phyloP scores from a whole-genome alignment of 92 coral and sea anemone genomes.

The Paramuricea clavata region DNA sequence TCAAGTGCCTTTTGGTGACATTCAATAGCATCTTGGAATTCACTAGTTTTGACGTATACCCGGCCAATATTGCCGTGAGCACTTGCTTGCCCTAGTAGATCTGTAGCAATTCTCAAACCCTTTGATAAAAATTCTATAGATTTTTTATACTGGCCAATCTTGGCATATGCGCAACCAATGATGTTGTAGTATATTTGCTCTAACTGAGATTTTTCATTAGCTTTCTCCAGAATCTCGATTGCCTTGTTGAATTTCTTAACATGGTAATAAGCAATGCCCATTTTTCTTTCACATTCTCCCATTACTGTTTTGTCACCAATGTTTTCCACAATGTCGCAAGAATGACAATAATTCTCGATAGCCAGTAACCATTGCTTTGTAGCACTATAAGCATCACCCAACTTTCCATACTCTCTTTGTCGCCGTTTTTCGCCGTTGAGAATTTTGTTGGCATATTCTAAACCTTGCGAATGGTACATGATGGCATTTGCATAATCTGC shows the following conservation, averaged over 20 bases:
- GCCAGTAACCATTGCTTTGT: constrained; percentile 19
- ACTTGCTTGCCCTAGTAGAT: background rate
- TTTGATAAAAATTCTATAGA: background rate
- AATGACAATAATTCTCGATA: constrained; percentile 3
- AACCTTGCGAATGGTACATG: background rate
- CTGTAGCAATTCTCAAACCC: background rate
- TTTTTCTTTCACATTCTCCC: background rate
- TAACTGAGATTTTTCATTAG: background rate
- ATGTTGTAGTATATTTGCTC: no score
- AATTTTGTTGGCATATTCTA: background rate
- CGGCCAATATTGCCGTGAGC: constrained; percentile 42
- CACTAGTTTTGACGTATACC: background rate
- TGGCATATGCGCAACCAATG: background rate
- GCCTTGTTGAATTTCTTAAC: background rate
- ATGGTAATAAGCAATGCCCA: background rate
- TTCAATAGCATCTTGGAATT: constrained; percentile 31
- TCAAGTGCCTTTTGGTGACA: constrained; percentile 35
- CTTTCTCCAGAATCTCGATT: background rate
- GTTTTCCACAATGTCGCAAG: background rate
- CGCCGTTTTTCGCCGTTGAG: constrained; percentile 28
- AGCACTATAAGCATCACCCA: constrained; percentile 10
- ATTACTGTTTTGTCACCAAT: background rate
- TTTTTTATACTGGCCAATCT: background rate
- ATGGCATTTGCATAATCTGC: constrained; percentile 40
- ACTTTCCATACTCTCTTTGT: constrained; percentile 20